Conservation (phyloP, 2,797 vertebrate genomes). For the Cyclopterus lumpus region DNA sequence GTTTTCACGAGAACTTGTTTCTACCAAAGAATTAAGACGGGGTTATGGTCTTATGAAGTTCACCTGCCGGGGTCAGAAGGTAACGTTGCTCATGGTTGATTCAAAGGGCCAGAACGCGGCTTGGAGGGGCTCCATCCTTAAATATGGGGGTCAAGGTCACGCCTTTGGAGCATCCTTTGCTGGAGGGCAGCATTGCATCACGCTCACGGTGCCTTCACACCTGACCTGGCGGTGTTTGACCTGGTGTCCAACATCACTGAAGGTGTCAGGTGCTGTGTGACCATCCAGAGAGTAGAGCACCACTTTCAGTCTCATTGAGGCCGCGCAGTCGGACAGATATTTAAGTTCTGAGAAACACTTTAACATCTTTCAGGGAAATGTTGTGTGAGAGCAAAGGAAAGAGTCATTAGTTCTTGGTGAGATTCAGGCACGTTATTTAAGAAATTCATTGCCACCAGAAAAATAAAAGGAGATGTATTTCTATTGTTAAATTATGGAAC, state of each 20-base stretch:
- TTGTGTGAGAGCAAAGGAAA: background rate
- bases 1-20: background rate
- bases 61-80: background rate
- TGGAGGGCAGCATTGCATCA: background rate
- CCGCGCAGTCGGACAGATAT: background rate
- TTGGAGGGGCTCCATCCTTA: background rate
- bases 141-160: slow-evolving; percentile 3
- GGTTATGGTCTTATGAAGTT: background rate
- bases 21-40: background rate
- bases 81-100: background rate
- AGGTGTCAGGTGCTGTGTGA: background rate
- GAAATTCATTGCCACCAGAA: background rate
- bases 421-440: background rate
- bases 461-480: too few species aligned
- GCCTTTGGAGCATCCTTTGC: background rate
- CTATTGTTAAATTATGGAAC: too few species aligned
- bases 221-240: background rate
- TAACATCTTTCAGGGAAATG: too few species aligned
- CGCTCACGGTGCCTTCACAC: too few species aligned
- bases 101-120: background rate
- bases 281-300: background rate
- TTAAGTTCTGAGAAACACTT: background rate
- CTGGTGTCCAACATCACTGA: background rate
- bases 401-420: accelerated
- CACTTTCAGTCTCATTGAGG: background rate